These are phyloP conservation scores for Trichogramma pretiosum DNA, from an alignment of 1,140 invertebrate genomes.

Conservation along the genomic window DNA sequence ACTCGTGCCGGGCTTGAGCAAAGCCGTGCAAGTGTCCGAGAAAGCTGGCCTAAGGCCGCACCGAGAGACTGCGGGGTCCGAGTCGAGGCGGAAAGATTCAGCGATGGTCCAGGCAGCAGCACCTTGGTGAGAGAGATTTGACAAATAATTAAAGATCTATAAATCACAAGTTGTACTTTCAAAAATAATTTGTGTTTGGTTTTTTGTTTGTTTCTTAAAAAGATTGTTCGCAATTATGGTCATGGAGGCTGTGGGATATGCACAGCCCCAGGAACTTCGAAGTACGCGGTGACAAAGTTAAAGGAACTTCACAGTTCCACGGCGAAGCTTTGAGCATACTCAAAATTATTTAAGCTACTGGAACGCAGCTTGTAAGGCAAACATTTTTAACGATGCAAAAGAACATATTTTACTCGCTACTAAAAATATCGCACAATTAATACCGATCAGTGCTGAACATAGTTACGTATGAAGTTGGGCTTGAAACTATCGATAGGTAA, in stretches of 20 bases:
- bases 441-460: too few relatives aligned
- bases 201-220: slow-evolving; percentile 22
- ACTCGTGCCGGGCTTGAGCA: slow-evolving; percentile 62
- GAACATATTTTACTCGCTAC: too few relatives aligned
- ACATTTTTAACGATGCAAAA: too few relatives aligned
- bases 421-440: too few relatives aligned
- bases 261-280: slow-evolving; percentile 75
- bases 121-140: slow-evolving; percentile 16
- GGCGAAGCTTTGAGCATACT: slow-evolving; percentile 26
- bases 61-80: slow-evolving; percentile 59
- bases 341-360: too few relatives aligned
- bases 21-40: slow-evolving; percentile 54
- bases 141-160: neutral
- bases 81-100: slow-evolving; percentile 58
- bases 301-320: slow-evolving; percentile 44
- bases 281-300: slow-evolving; percentile 62
- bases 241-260: slow-evolving; percentile 86
- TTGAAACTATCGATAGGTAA: too few relatives aligned
- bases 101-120: slow-evolving; percentile 19
- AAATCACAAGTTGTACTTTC: neutral
- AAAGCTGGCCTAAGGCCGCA: slow-evolving; percentile 72
- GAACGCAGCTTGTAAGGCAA: too few relatives aligned
- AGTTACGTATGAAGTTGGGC: too few relatives aligned
- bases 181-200: neutral
- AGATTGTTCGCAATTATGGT: slow-evolving; percentile 85